Base-by-base conservation (phyloP, 30 jellyfish, hydroid and myxozoan genomes). In the Aurelia aurita complex sp. Pacific region DNA sequence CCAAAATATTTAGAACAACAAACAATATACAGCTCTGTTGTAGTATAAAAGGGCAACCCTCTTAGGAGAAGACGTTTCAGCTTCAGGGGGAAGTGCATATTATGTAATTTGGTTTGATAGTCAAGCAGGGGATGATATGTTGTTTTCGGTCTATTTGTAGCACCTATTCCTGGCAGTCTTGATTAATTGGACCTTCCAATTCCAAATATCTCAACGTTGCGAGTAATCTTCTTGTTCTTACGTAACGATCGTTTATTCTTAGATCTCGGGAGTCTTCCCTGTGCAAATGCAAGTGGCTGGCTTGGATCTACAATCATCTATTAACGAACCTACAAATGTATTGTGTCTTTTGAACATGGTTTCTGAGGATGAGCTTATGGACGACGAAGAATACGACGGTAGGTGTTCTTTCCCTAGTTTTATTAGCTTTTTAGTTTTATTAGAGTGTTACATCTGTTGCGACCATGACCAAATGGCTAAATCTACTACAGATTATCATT, bases 321-420 rank as follows among this genome's bases (percentile, higher is more conserved):
- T 83, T 2, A 77, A 77, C 52, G 94, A 90, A n/a, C 91, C 96
- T 29, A 95, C 99, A 7, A 83, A 90, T 33, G 96, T 95, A 43
- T 82, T 95, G 0, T 95, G 99, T 72, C 89, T 95, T 8, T 86
- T 95, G 98, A 95, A 95, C 85, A 90, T 90, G 98, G 92, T 95
- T 15, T 79, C 91, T 1, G 90, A 87, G 18, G 98, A 95, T 1
- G 99, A 95, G 32, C 92, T 95, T 2, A 66, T 67, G 67, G 98
- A 95, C 63, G 99, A 95, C 88, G 98, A 90, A 67, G 99, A 95
- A 73, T 95, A 90, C 67, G 99, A 95, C 62, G 99, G 98, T 89
- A 67, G 12, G 89, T 71, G 14, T 5, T 9, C 0, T 23, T 16
- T 5, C 42, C 10, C 0, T 38, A 9, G 17, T 35, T n/a, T 72